Evolutionary conservation across 2,797 vertebrate genomes (phyloP), one percentile per base, ranked within the genome.

Genomic region (Sebastes oblongus): DNA sequence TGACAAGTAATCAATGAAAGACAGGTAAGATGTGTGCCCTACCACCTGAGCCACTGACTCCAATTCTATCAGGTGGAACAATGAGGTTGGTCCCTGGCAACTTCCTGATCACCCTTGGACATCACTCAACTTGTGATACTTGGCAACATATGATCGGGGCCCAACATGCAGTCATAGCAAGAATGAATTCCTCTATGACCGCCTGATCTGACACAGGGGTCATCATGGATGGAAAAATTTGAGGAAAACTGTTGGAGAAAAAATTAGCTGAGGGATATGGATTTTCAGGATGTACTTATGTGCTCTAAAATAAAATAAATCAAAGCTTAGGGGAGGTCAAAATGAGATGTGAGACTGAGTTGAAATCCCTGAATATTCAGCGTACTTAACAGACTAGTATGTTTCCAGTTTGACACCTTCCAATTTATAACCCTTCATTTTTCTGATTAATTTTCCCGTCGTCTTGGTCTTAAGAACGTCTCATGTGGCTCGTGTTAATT

Each of bases 381-480:
- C 71, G 46, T 59, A 54, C 36, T 84, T 83, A 78, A 72, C 78
- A 75, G 62, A 86, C 66, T 30, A 66, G 50, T 30, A 55, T 76
- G 74, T 82, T 54, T 77, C 71, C 55, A 82, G 54, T 82, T 58
- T 86, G 81, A 87, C 86, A 83, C 81, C 75, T 58, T 86, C 65
- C 71, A 66, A 87, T 87, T 86, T 72, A 77, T 29, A 82, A 87
- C 79, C 88, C 88, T 78, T 85, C 75, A 76, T 89, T 90, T 80
- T 61, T 46, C 80, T 85, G 85, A 89, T 91, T 89, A 42, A 86
- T 90, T 88, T 86, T 81, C 66, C 84, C 64, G 74, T 86, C 82
- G 25, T 81, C 74, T 78, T 60, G 58, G 32, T 80, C 66, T 75
- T 77, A 72, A 80, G 64, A 83, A 32, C 8, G 2, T 83, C 89